phyloP scores from a whole-genome alignment of 2,888 invertebrate genomes.

The Phengaris arion region DNA sequence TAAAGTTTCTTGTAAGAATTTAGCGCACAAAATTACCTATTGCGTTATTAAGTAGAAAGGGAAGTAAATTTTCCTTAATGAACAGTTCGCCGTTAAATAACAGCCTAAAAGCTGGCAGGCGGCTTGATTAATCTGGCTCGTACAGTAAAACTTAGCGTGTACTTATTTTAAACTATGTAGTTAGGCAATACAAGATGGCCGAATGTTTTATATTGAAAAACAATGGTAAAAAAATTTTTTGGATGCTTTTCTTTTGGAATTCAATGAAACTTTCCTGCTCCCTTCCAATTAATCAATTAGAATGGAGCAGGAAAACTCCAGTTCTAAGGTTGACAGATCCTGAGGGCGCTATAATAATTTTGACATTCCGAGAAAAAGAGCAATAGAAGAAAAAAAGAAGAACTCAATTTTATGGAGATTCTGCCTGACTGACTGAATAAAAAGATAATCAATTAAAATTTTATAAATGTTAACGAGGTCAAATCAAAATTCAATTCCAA shows the following conservation, averaged over 20 bases:
- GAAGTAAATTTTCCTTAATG: conserved; percentile 17
- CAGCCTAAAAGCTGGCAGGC: conserved; percentile 14
- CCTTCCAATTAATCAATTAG: too few relatives aligned
- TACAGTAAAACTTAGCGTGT: conserved; percentile 15
- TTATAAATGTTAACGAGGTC: too few relatives aligned
- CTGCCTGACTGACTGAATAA: too few relatives aligned
- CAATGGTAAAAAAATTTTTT: neutral
- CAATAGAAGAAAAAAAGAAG: too few relatives aligned
- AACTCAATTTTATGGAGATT: too few relatives aligned
- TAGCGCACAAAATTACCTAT: conserved; percentile 2
- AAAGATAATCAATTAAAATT: too few relatives aligned
- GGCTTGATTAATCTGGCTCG: conserved; percentile 10
- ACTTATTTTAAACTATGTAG: conserved; percentile 13
- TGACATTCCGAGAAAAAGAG: too few relatives aligned
- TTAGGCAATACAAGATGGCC: neutral
- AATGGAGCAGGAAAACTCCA: too few relatives aligned
- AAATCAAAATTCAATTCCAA: neutral
- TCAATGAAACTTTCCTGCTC: too few relatives aligned
- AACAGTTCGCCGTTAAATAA: conserved; percentile 19
- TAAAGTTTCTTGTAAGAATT: neutral
- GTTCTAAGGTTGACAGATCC: too few relatives aligned
- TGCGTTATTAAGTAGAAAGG: conserved; percentile 8
- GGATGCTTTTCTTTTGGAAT: too few relatives aligned
- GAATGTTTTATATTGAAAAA: neutral
- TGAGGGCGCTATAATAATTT: too few relatives aligned